Evolutionary conservation across 2,888 invertebrate genomes (phyloP), one percentile per base, ranked within the genome.

Genomic region (Stenurella melanura): DNA sequence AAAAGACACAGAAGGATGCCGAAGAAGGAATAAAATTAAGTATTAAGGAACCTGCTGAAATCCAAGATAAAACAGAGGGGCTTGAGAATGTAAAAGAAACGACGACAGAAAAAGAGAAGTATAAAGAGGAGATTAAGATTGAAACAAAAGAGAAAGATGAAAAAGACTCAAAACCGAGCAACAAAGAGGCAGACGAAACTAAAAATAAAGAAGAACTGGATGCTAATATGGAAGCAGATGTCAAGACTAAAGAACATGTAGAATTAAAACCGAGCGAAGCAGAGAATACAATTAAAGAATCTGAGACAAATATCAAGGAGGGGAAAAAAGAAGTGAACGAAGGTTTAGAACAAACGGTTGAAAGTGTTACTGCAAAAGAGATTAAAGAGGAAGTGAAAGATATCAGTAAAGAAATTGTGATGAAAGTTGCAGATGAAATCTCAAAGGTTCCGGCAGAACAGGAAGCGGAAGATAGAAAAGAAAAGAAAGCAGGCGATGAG

Each of bases 81-180:
- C 21, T 26, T 26, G 21, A 26, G 1, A 26, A 26, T 26, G 21
- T 4, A 26, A 26, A 26, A 26, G 21, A 26, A 26, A 1, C 21
- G 21, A 26, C 21, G 4, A 26, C 21, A 4, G 21, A 5, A 17
- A 34, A 70, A 30, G 68, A 21, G 1, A 38, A 76, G 56, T 76
- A 78, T 38, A 79, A 76, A 74, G 77, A 78, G 74, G 77, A 77
- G 71, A 78, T 10, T 15, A 80, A n/a, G 15, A 50, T 38, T 78
- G 84, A 66, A 58, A 73, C 50, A 54, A 74, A 73, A 21, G 11
- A 77, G 68, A 74, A 42, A 56, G 19, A 6, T 50, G 38, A 69
- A 69, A 78, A 21, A 63, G 50, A 60, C 71, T 68, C 57, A 21
- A 57, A 26, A 75, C 70, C 66, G 58, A 64, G 67, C 38, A 38